Base-by-base conservation (phyloP, 2,797 vertebrate genomes). In the Mormyrus proboscirostris region DNA sequence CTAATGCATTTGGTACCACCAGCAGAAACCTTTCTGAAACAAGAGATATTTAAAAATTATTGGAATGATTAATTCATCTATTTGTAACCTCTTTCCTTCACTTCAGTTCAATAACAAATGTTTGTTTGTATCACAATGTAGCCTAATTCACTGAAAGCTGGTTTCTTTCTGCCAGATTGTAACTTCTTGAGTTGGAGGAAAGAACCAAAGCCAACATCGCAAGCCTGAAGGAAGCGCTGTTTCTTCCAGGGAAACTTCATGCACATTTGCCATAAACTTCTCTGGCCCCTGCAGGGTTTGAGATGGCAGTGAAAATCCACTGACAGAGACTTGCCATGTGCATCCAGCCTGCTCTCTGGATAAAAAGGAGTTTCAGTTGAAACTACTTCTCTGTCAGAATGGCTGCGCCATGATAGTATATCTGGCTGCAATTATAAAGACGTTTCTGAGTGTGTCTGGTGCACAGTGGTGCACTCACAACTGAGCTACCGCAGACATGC, bases 111-210 rank as follows among this genome's bases (percentile, higher is more conserved):
- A 25, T 59, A 1, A 9, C 22, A 33, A 33, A 33, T 85, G 7
- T 87, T 51, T 87, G 19, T 38, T 53, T 41, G 16, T 51, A 19
- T 85, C 89, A 85, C 47, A 73, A 25, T 90, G 87, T 69, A 38
- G 12, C 57, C 1, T 65, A 41, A 73, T 88, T 83, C n/a, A 33
- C 38, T 88, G 29, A 89, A 85, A 76, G 1, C 0, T 19, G 69
- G 19, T 90, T 59, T 89, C 50, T 55, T 44, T 69, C 50, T 51
- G 51, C 73, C 89, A 90, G 89, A 88, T 73, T 90, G 89, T 57
- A 51, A 12, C 59, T 2, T 73, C 57, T 16, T 16, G 51, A 57
- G 88, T 16, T 90, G 87, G 89, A 59, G 50, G 59, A 90, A 65
- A 49, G 79, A 49, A 25, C 85, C 16, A 53, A 88, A 84, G 59